Percentiles rank a stretch among this genome's conserved stretches.
Evolutionary conservation across 1,140 invertebrate species (phyloP).

Genomic region (Macrobrachium nipponense): DNA sequence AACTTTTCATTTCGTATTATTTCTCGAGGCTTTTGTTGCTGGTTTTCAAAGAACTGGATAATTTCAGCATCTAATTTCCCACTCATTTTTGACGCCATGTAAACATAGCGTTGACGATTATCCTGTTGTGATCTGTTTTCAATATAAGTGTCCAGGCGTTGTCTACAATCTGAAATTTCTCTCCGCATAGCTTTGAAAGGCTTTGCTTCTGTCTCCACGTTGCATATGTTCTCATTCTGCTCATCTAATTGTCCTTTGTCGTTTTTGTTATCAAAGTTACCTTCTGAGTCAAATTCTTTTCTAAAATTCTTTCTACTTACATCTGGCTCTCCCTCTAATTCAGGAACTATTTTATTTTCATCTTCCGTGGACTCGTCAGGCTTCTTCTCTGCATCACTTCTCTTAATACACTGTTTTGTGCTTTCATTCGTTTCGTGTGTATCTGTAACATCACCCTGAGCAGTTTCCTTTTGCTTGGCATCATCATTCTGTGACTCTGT

Average conservation of each 20-base stretch:
- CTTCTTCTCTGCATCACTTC: too few relatives aligned
- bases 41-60: constrained; percentile 52
- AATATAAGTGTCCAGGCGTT: constrained; percentile 7
- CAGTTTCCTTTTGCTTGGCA: too few relatives aligned
- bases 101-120: constrained; percentile 25
- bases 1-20: constrained; percentile 42
- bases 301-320: not conserved
- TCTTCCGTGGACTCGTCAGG: not conserved
- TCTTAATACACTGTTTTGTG: too few relatives aligned
- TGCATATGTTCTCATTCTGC: not conserved
- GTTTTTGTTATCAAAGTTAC: not conserved
- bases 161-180: constrained; percentile 16
- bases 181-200: not conserved
- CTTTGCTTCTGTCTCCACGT: not conserved
- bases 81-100: constrained; percentile 37
- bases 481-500: too few relatives aligned
- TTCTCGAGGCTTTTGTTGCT: constrained; percentile 46
- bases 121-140: constrained; percentile 10
- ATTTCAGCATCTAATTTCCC: constrained; percentile 48
- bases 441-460: too few relatives aligned
- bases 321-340: not conserved
- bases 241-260: not conserved
- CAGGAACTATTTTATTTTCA: not conserved
- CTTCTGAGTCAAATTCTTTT: not conserved
- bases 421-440: too few relatives aligned